Percentiles rank a stretch among this genome's conserved stretches.
phyloP scores from a whole-genome alignment of 2,113 vertebrate species.

The Crotalus helleri region DNA sequence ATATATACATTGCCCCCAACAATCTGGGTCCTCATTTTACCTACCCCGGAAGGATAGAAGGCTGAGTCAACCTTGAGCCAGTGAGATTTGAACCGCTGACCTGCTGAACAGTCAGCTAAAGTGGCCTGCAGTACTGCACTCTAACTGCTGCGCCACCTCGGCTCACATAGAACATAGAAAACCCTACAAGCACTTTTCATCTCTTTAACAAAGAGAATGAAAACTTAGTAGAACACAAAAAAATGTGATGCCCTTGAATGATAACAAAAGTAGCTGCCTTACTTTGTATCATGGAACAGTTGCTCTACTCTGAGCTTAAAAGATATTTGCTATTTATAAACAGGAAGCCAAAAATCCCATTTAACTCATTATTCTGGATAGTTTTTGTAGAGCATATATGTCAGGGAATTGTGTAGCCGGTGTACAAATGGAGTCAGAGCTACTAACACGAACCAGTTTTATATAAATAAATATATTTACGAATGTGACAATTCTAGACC shows the following conservation, averaged over 20 bases:
- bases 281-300: background rate
- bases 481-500: no score
- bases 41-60: no score
- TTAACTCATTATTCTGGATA: background rate
- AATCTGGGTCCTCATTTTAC: no score
- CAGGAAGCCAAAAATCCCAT: background rate
- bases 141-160: no score
- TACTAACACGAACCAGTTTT: background rate
- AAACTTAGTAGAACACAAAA: background rate
- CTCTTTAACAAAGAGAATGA: background rate
- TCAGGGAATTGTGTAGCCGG: background rate
- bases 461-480: background rate
- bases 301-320: background rate
- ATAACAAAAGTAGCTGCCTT: background rate
- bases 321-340: background rate
- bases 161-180: background rate
- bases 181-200: background rate
- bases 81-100: no score
- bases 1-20: no score
- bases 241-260: background rate
- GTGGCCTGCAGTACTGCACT: no score
- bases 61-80: no score
- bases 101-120: no score
- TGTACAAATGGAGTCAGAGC: background rate
- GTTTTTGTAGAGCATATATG: background rate